Base-by-base conservation (phyloP, 2,888 invertebrate species). In the Hermaeophaga mercurialis region DNA sequence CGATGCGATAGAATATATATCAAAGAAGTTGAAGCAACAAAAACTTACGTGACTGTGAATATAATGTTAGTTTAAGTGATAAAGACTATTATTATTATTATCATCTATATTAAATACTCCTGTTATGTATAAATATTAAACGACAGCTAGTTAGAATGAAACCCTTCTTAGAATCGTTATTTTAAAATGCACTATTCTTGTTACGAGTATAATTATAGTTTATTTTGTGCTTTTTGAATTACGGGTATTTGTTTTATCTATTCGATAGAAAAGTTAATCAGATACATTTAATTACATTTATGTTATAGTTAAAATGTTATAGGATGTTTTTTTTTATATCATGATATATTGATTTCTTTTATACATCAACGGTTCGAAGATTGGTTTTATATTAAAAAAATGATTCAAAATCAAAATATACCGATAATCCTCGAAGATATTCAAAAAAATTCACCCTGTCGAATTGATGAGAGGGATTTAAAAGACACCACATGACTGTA, bases 1-100 rank as follows among this genome's bases (percentile, higher is more conserved):
- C 75, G 50, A 68, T 76, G 67, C 76, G 76, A 78, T 78, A 78
- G 75, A 67, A 70, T 17, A 34, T 26, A 7, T 24, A 34, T 12
- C 14, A 17, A 38, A 34, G n/a, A 34, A 14, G 1, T 9, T 15
- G 1, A 9, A 41, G 3, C 6, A 33, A 43, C n/a, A 34, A 15
- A 48, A 53, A 56, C 56, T 47, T 22, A 53, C 47, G 59, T 56
- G 57, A 60, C 50, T 52, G 57, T 57, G 60, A 44, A 52, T 55
- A 48, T 46, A 39, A 24, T n/a, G 52, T 22, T 17, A 12, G 19
- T 52, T 43, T 43, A 50, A 56, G 59, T 59, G 56, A 59, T 59
- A 59, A 39, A 41, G 50, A 59, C 59, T 46, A 24, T 24, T 31
- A 31, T 31, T 31, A 31, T 31, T 12, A 12, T 4, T 31, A 31